A percentile compares a stretch with the other conserved stretches of the same genome.
Evolutionary conservation across 2,113 vertebrate species (phyloP).

Genomic region (Pyrgilauda ruficollis): DNA sequence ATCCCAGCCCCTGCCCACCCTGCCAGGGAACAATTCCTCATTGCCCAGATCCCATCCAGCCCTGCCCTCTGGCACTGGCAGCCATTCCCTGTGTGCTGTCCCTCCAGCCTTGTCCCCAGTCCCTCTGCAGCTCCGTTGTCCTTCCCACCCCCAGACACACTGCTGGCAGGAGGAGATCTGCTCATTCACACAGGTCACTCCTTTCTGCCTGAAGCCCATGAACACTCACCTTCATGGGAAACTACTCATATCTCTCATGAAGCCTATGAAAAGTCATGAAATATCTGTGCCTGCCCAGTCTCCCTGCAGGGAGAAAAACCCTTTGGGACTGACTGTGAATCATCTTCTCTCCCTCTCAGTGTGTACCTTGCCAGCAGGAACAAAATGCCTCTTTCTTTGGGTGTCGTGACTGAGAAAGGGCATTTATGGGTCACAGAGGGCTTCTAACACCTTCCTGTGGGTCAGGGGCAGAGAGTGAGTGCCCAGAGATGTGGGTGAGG

Average conservation of each 20-base stretch:
- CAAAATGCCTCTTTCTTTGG: not conserved
- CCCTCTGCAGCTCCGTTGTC: not conserved
- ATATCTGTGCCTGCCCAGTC: not conserved
- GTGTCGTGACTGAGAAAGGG: not conserved
- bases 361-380: not conserved
- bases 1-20: not conserved
- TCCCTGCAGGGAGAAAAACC: not conserved
- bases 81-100: not conserved
- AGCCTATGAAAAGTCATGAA: not conserved
- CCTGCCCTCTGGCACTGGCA: not conserved
- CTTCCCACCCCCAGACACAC: not conserved
- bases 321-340: not conserved
- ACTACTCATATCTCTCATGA: accelerated
- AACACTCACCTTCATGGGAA: accelerated
- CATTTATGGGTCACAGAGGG: not conserved
- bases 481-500: not conserved
- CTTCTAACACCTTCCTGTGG: not conserved
- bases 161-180: not conserved
- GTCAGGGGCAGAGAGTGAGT: not conserved
- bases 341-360: not conserved
- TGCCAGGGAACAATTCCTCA: not conserved
- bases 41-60: not conserved
- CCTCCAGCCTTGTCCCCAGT: not conserved
- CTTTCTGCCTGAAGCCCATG: not conserved
- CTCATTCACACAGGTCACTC: too few species aligned